Evolutionary conservation across 2,113 vertebrate genomes (phyloP).

Genomic region (Vulpes vulpes): DNA sequence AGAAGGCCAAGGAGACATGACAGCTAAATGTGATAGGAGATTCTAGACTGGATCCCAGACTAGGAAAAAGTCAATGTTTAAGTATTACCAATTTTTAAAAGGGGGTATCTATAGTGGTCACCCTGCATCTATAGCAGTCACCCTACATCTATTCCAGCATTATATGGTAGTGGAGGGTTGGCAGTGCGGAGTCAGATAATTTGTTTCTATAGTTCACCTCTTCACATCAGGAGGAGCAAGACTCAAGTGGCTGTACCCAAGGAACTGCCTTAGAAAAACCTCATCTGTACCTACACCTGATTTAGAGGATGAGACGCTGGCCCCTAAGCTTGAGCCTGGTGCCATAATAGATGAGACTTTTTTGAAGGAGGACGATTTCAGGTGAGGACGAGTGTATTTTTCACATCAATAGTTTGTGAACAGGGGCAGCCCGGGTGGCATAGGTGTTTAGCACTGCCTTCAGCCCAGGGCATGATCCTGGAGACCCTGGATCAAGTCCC

Average conservation of each 20-base stretch:
- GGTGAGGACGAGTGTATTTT: not conserved
- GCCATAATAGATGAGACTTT: not conserved
- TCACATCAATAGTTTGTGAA: not conserved
- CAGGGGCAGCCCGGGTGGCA: not conserved
- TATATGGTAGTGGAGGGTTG: not conserved
- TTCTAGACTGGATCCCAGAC: slow-evolving; percentile 5
- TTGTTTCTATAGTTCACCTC: not conserved
- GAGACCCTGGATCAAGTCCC: too few species aligned
- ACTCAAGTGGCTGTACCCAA: not conserved
- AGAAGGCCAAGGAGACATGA: not conserved
- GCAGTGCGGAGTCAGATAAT: not conserved
- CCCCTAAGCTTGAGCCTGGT: not conserved
- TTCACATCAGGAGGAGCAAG: not conserved
- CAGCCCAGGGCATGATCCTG: too few species aligned
- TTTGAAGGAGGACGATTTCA: not conserved
- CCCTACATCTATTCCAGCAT: not conserved
- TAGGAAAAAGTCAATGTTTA: not conserved
- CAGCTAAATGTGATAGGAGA: not conserved
- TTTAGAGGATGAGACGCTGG: not conserved
- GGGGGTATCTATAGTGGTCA: not conserved
- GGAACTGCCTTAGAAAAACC: not conserved
- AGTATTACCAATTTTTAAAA: not conserved
- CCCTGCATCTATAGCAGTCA: not conserved
- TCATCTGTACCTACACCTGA: not conserved
- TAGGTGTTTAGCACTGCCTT: too few species aligned